Base-by-base conservation (phyloP, 2,113 vertebrate genomes). In the Leptosomus discolor region DNA sequence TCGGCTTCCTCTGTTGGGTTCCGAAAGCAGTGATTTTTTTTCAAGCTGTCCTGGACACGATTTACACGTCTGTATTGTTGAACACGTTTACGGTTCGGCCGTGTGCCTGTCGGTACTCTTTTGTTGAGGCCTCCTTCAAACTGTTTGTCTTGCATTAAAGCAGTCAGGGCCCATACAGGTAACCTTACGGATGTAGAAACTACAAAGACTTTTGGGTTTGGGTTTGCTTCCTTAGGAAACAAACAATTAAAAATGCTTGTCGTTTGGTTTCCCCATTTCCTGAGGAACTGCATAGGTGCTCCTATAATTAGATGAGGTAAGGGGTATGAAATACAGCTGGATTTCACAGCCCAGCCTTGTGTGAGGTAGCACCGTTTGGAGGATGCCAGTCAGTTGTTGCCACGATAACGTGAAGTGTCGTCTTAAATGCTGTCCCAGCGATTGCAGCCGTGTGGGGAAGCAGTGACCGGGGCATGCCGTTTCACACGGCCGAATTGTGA, bases 391-490 rank as follows among this genome's bases (percentile, higher is more conserved):
- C 41, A 12, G 23, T 45, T 85, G 43, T 61, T 76, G 27, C 61
- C 73, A 2, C 26, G 39, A 27, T 27, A 41, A 20, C 6, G 50
- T 4, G 18, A 74, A 12, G 29, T 70, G 13, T 65, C 6, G 1
- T 3, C 50, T 77, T 37, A 75, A 54, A 46, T 15, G 39, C 65
- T 64, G 27, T n/a, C 36, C n/a, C 36, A 36, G 88, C 39, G 36
- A 2, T 46, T 78, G 48, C 8, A 3, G 32, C 14, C 5, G 1
- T 36, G 70, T 73, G 61, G 9, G 0, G 51, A 24, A 83, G 79
- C 22, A 34, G 4, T 1, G 6, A 58, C n/a, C n/a, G n/a, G n/a
- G n/a, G n/a, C n/a, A n/a, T n/a, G 3, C 6, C 16, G 39, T 16
- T 69, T 17, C 70, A 21, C 64, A 53, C 34, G 1, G 30, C 74